Evolutionary conservation across 2,888 invertebrate genomes (phyloP).

Genomic region (Hyalella azteca): DNA sequence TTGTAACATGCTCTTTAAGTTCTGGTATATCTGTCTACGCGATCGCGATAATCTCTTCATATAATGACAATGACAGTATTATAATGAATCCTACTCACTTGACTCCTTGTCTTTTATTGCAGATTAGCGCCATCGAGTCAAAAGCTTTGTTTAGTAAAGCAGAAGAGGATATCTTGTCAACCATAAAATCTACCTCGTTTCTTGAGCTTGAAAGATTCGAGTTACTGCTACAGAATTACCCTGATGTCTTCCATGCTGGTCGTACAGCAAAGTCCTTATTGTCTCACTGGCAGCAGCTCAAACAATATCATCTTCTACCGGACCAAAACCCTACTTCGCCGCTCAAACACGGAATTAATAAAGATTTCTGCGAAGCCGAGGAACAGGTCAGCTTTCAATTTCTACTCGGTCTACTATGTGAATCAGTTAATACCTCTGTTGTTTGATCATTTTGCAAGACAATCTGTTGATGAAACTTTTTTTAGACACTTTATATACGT

Average conservation of each 20-base stretch:
- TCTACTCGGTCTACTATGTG: too few species aligned
- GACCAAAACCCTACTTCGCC: constrained; percentile 75
- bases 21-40: too few species aligned
- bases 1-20: too few species aligned
- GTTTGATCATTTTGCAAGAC: too few species aligned
- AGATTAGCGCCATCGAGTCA: constrained; percentile 67
- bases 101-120: not conserved
- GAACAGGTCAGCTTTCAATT: constrained; percentile 68
- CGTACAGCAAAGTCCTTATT: constrained; percentile 84
- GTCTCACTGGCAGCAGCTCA: constrained; percentile 90
- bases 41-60: too few species aligned
- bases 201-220: constrained; percentile 82
- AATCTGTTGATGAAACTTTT: too few species aligned
- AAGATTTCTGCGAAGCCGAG: constrained; percentile 87
- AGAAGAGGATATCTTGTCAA: constrained; percentile 85
- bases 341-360: constrained; percentile 64
- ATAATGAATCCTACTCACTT: too few species aligned
- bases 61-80: too few species aligned
- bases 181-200: constrained; percentile 77
- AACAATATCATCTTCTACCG: constrained; percentile 86
- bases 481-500: too few species aligned
- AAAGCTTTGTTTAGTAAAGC: constrained; percentile 86
- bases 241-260: constrained; percentile 83
- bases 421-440: too few species aligned
- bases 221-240: constrained; percentile 80